A percentile compares a stretch with the other conserved stretches of the same genome.
Evolutionary conservation across 2,888 invertebrate genomes (phyloP).

Genomic region (Anthrax anthrax): DNA sequence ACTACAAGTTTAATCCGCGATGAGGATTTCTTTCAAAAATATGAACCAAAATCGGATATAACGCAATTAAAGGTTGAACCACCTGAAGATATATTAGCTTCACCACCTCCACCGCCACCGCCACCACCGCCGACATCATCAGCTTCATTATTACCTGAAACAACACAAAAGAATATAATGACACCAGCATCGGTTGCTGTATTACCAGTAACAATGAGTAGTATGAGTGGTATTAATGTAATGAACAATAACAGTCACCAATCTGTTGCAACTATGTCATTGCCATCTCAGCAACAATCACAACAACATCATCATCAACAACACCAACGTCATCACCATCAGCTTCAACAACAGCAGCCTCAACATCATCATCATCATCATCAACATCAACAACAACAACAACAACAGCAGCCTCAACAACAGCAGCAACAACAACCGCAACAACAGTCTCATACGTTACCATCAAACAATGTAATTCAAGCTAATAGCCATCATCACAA

Average conservation of each 20-base stretch:
- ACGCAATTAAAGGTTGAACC: conserved; percentile 19
- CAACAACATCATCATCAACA: conserved; percentile 1
- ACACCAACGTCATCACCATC: conserved; percentile 8
- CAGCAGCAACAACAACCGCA: too few relatives aligned
- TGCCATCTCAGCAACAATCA: not conserved
- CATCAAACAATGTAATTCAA: not conserved
- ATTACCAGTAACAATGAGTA: not conserved
- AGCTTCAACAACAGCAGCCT: conserved; percentile 1
- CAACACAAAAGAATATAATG: not conserved
- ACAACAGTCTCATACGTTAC: not conserved
- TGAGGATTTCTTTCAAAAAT: conserved; percentile 26
- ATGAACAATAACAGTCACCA: not conserved
- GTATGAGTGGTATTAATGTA: not conserved
- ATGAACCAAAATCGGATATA: conserved; percentile 10
- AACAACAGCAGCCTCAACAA: not conserved
- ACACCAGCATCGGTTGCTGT: not conserved
- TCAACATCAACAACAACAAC: not conserved
- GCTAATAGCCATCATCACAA: not conserved
- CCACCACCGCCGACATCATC: not conserved
- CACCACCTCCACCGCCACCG: conserved; percentile 13
- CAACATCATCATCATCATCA: conserved; percentile 1
- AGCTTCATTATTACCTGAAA: not conserved
- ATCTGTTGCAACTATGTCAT: not conserved
- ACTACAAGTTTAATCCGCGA: conserved; percentile 13
- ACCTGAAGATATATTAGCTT: conserved; percentile 15